phyloP scores from a whole-genome alignment of 2,113 vertebrate genomes.

The Otus sunia region DNA sequence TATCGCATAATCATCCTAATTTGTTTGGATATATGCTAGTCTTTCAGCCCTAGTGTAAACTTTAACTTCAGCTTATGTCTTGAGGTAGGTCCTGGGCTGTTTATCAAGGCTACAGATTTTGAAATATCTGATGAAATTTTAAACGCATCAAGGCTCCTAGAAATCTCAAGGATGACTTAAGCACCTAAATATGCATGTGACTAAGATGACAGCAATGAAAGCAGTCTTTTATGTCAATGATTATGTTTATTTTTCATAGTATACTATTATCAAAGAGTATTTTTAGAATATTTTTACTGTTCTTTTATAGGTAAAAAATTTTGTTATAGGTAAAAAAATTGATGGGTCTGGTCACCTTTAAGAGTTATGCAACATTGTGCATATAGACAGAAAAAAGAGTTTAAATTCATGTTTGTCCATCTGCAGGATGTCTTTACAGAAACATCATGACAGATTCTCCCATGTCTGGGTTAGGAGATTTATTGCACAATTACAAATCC shows the following conservation, averaged over 20 bases:
- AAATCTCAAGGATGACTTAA: not conserved
- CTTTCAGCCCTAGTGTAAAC: not conserved
- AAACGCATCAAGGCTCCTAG: not conserved
- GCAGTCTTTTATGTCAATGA: not conserved
- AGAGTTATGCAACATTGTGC: not conserved
- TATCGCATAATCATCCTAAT: not conserved
- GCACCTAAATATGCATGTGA: not conserved
- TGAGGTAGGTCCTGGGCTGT: not conserved
- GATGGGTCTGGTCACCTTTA: not conserved
- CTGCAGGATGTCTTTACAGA: not conserved
- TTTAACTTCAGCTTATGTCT: not conserved
- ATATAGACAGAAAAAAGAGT: not conserved
- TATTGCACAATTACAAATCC: not conserved
- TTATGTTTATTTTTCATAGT: not conserved
- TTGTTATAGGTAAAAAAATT: not conserved
- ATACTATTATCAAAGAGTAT: not conserved
- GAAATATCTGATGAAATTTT: not conserved
- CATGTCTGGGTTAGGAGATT: not conserved
- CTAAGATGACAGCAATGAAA: not conserved
- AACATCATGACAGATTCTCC: not conserved
- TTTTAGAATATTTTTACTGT: not conserved
- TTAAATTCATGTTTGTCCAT: not conserved
- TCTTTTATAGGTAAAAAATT: not conserved
- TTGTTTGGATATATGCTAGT: not conserved
- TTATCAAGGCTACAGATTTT: not conserved